phyloP scores from a whole-genome alignment of 2,113 vertebrate species.

The Aegotheles bennettii region DNA sequence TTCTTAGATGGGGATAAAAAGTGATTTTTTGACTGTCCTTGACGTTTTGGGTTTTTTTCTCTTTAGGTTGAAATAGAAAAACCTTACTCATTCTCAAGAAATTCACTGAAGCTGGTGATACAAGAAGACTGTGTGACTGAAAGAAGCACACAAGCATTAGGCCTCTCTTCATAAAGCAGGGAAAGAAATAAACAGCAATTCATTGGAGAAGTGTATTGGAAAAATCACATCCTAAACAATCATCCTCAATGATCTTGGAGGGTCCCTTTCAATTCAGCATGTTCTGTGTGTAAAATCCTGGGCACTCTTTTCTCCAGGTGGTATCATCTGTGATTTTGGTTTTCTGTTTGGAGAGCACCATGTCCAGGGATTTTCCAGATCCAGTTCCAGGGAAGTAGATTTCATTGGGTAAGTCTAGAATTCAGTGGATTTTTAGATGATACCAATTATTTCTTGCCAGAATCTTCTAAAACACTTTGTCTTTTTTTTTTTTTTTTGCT shows the following conservation, averaged over 20 bases:
- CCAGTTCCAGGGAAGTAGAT: slow-evolving; percentile 1
- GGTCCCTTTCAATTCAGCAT: too few species aligned
- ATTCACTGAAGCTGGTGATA: not conserved
- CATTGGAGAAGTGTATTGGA: too few species aligned
- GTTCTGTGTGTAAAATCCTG: too few species aligned
- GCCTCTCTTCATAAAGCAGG: not conserved
- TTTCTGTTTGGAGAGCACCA: not conserved
- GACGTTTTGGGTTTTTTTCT: not conserved
- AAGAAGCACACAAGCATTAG: not conserved
- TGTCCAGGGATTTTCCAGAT: not conserved
- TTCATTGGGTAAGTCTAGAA: not conserved
- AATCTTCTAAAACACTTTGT: not conserved
- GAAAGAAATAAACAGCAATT: not conserved
- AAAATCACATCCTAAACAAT: too few species aligned
- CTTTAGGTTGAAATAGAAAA: not conserved
- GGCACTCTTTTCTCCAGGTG: not conserved
- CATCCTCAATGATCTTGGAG: too few species aligned
- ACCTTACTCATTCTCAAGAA: not conserved
- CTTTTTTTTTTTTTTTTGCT: not conserved
- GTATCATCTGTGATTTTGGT: not conserved
- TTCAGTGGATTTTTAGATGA: slow-evolving; percentile 8
- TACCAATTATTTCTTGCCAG: slow-evolving; percentile 13
- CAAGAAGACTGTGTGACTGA: not conserved
- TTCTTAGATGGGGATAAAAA: not conserved
- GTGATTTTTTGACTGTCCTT: not conserved